These are phyloP conservation scores for Leistus spinibarbis DNA, from an alignment of 2,888 invertebrate genomes.

Conservation along the genomic window DNA sequence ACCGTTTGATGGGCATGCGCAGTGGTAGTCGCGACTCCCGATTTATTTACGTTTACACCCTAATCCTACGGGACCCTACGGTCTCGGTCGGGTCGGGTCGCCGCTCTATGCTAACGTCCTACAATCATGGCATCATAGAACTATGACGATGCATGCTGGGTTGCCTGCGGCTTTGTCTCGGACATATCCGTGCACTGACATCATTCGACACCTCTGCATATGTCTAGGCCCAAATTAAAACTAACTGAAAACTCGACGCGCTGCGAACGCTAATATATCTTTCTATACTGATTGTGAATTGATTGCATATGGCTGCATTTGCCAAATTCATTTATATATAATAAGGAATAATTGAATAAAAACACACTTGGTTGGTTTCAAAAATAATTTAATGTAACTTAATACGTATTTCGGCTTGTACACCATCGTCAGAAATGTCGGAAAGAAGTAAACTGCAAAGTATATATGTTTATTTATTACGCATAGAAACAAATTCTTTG, in stretches of 20 bases:
- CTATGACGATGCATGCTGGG: neutral
- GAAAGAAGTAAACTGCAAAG: too few species aligned
- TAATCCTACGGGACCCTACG: conserved; percentile 10
- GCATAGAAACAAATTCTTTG: too few species aligned
- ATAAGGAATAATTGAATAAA: too few species aligned
- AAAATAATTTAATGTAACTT: too few species aligned
- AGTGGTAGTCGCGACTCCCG: neutral
- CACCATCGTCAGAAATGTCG: too few species aligned
- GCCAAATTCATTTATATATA: too few species aligned
- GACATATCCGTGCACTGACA: conserved; percentile 8
- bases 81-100: neutral
- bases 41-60: conserved; percentile 21
- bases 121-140: neutral
- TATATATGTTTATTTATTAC: too few species aligned
- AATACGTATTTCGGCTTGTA: too few species aligned
- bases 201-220: conserved; percentile 5
- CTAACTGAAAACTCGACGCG: neutral
- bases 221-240: neutral
- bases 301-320: too few species aligned
- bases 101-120: neutral
- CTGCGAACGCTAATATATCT: neutral
- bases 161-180: neutral
- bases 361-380: too few species aligned
- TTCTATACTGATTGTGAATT: neutral
- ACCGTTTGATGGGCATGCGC: neutral